A percentile compares a stretch with the other conserved stretches of the same genome.
Conservation (phyloP, 2,888 invertebrate genomes). For the Drepanosiphum platanoidis region DNA sequence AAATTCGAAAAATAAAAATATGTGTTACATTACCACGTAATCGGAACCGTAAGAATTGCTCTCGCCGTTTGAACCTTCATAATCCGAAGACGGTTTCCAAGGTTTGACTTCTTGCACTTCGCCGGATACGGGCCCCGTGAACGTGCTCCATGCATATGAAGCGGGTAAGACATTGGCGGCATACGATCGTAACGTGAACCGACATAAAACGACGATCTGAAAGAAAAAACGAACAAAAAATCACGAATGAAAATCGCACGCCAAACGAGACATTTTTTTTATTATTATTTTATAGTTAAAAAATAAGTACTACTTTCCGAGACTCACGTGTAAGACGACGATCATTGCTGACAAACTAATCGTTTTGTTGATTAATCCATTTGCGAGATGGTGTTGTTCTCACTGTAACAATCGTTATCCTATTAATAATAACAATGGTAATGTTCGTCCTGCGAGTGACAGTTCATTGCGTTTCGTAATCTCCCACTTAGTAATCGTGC, state of each 20-base stretch:
- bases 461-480: neutral
- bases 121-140: constrained; percentile 80
- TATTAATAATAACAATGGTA: neutral
- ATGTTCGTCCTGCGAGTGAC: neutral
- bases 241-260: no score
- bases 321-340: constrained; percentile 41
- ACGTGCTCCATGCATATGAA: constrained; percentile 72
- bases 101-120: constrained; percentile 72
- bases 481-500: constrained; percentile 28
- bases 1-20: neutral
- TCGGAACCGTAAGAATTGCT: neutral
- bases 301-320: neutral
- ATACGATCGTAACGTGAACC: constrained; percentile 37
- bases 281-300: neutral
- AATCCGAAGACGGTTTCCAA: constrained; percentile 69
- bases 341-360: constrained; percentile 28
- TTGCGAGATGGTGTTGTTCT: constrained; percentile 37
- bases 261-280: neutral
- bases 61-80: constrained; percentile 66
- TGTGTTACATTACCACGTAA: constrained; percentile 39
- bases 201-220: constrained; percentile 31
- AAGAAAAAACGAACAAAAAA: neutral
- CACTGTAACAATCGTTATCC: neutral
- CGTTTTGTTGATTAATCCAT: constrained; percentile 38
- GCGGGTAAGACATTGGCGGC: constrained; percentile 33